Base-by-base conservation (phyloP, 2,113 vertebrate genomes). In the Penelope pileata region DNA sequence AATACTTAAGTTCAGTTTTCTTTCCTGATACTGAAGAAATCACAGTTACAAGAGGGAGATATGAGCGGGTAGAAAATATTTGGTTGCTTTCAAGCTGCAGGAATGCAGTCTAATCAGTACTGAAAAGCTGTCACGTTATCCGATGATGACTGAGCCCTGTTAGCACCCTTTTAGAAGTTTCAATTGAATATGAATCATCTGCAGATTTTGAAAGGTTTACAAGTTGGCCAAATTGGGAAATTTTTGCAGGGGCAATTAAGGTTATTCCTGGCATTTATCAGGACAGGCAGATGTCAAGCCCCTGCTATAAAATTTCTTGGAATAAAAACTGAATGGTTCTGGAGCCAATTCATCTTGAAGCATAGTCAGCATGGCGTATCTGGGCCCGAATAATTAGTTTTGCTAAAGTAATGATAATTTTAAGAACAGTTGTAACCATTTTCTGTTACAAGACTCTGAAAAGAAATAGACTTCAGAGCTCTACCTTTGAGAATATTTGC, bases 111-210 rank as follows among this genome's bases (percentile, higher is more conserved):
- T 88, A 21, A 68, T 56, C 18, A 4, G 19, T n/a, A 23, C 34
- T 59, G 62, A 75, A 53, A 77, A 43, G 38, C 36, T 54, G 47
- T 26, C 26, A 72, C 48, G 74, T 26, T 72, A 6, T n/a, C 30
- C 26, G 27, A 12, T 47, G 56, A 26, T 0, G 0, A 70, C 26
- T 0, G 2, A 36, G 23, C 14, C n/a, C 66, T 92, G 29, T 81
- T 80, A 59, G 86, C 76, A 64, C 42, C 15, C 22, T 53, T 84
- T 34, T 58, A 13, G 42, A 74, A 70, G 14, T 53, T 94, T 18
- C 36, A 67, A 6, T 38, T 83, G 59, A 68, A 32, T 48, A 18
- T 36, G 26, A 75, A 56, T 47, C 26, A 72, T 3, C 10, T 3
- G 1, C 56, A 9, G 17, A 10, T 83, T 94, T 63, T 62, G n/a